These are phyloP conservation scores for Rhagonycha lutea DNA, from an alignment of 2,888 invertebrate genomes.

Conservation along the genomic window DNA sequence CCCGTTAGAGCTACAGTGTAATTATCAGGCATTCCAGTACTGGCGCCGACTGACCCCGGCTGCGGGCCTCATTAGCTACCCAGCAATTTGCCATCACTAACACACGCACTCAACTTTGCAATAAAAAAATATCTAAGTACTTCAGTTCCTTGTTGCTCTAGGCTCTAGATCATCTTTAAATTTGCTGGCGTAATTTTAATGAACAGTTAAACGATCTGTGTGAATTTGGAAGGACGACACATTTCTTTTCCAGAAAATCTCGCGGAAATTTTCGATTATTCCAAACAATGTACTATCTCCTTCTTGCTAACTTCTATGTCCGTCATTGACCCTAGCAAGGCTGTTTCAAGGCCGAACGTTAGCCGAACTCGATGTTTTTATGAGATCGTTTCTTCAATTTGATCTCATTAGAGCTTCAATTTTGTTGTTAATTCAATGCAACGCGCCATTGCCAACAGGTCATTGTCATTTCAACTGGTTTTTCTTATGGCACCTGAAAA, in stretches of 20 bases:
- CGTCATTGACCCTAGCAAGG: conserved; percentile 54
- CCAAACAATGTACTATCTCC: conserved; percentile 22
- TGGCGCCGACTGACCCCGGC: conserved; percentile 45
- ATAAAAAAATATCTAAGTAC: conserved; percentile 14
- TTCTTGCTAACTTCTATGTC: conserved; percentile 30
- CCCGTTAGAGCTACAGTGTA: conserved; percentile 35
- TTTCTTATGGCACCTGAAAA: conserved; percentile 4
- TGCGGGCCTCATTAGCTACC: conserved; percentile 43
- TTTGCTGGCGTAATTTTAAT: background rate
- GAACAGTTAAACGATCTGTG: background rate
- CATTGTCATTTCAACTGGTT: conserved; percentile 40
- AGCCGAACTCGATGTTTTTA: conserved; percentile 51
- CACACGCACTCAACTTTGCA: conserved; percentile 33
- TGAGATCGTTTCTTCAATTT: conserved; percentile 49
- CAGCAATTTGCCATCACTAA: conserved; percentile 42
- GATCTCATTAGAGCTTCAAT: conserved; percentile 54
- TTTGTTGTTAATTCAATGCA: conserved; percentile 44
- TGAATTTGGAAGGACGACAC: background rate
- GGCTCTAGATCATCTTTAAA: conserved; percentile 21
- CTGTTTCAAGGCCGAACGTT: conserved; percentile 58
- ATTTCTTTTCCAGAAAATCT: background rate
- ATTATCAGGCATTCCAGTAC: conserved; percentile 41
- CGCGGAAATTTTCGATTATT: conserved; percentile 14
- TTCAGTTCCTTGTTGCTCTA: conserved; percentile 13
- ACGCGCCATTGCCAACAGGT: conserved; percentile 41